Percentiles rank a stretch among this genome's conserved stretches.
These are phyloP conservation scores for Colossoma macropomum DNA, from an alignment of 2,113 vertebrate species.

Conservation along the genomic window DNA sequence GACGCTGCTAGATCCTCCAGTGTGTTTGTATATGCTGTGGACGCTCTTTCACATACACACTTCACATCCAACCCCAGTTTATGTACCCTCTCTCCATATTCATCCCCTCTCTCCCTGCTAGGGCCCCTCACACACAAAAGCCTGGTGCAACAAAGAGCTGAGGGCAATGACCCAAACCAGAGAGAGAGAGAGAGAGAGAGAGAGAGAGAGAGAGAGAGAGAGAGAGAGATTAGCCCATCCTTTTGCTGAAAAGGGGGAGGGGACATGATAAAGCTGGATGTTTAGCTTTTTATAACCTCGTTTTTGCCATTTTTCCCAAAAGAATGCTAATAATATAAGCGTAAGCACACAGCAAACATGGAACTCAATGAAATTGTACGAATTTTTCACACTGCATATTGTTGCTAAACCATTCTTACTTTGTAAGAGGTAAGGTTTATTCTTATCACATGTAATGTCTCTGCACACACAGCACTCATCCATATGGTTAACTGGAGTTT, in stretches of 20 bases:
- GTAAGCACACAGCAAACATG: too few relatives aligned
- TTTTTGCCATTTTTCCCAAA: not conserved
- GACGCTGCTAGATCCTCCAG: slow-evolving; percentile 7
- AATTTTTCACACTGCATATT: too few relatives aligned
- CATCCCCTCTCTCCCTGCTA: slow-evolving; percentile 58
- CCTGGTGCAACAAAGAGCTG: slow-evolving; percentile 67
- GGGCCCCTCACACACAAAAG: slow-evolving; percentile 70
- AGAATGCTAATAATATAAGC: not conserved
- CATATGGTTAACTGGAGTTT: too few relatives aligned
- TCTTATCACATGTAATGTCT: too few relatives aligned
- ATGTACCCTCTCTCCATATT: slow-evolving; percentile 46
- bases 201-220: not conserved
- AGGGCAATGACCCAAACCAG: slow-evolving; percentile 61
- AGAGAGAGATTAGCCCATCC: slow-evolving; percentile 34
- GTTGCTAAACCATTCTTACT: too few relatives aligned
- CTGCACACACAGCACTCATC: too few relatives aligned
- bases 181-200: slow-evolving; percentile 42
- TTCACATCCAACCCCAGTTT: slow-evolving; percentile 10
- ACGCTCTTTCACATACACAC: slow-evolving; percentile 1
- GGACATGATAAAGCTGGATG: not conserved
- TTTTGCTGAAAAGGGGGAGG: slow-evolving; percentile 19
- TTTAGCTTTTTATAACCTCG: slow-evolving; percentile 28
- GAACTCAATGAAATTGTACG: too few relatives aligned
- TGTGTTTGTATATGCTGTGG: not conserved
- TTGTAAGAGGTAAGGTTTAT: too few relatives aligned